phyloP scores from a whole-genome alignment of 2,888 invertebrate species.

The Fabriciana adippe region DNA sequence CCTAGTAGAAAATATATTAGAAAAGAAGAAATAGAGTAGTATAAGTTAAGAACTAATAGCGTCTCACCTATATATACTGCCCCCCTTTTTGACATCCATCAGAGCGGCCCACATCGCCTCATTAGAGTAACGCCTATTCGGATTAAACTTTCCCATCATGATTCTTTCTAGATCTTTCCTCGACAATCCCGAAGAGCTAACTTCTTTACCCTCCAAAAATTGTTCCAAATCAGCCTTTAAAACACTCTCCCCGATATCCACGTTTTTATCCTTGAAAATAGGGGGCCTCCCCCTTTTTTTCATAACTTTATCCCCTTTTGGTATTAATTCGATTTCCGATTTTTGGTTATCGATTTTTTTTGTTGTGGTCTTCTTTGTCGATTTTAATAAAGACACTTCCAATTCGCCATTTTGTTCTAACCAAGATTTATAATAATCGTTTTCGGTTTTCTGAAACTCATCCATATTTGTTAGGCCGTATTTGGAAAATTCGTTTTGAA shows the following conservation, averaged over 20 bases:
- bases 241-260: conserved; percentile 74
- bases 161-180: conserved; percentile 75
- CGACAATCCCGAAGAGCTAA: conserved; percentile 76
- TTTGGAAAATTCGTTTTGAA: conserved; percentile 69
- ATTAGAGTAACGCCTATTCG: conserved; percentile 76
- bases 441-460: conserved; percentile 59
- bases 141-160: conserved; percentile 80
- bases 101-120: conserved; percentile 82
- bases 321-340: conserved; percentile 73
- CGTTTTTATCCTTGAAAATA: conserved; percentile 71
- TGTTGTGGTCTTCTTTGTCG: not conserved
- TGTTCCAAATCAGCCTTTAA: conserved; percentile 77
- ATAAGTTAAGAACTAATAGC: not conserved
- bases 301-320: conserved; percentile 64
- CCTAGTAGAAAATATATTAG: too few species aligned
- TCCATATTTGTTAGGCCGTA: conserved; percentile 70
- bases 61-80: conserved; percentile 81
- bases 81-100: conserved; percentile 83
- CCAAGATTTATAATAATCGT: conserved; percentile 78
- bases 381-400: conserved; percentile 70
- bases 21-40: not conserved
- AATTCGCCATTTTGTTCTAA: conserved; percentile 76
- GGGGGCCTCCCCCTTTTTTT: conserved; percentile 69
- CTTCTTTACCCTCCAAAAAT: conserved; percentile 76
- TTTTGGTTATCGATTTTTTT: conserved; percentile 56